A percentile compares a stretch with the other conserved stretches of the same genome.
These are phyloP conservation scores for Dasyornis broadbenti DNA, from an alignment of 2,113 vertebrate species.

Conservation along the genomic window DNA sequence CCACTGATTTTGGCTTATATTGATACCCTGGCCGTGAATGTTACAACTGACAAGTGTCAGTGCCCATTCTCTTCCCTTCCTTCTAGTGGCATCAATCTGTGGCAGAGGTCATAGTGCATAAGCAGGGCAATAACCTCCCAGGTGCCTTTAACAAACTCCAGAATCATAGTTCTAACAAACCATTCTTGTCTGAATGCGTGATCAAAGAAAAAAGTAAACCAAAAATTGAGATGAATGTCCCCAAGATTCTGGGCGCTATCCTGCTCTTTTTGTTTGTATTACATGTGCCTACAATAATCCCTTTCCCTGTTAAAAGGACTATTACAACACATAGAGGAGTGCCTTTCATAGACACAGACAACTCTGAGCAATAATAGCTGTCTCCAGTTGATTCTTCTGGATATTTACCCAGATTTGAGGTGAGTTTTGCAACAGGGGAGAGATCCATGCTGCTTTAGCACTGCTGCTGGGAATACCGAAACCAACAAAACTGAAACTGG, in stretches of 20 bases:
- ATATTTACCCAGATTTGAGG: neutral
- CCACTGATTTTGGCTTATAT: neutral
- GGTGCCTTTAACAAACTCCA: neutral
- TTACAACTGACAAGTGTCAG: neutral
- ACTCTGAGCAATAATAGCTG: neutral
- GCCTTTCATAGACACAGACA: neutral
- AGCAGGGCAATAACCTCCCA: neutral
- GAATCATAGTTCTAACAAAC: neutral
- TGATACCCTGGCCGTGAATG: neutral
- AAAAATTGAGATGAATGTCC: neutral
- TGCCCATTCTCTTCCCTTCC: neutral
- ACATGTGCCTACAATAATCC: neutral
- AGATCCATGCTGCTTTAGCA: neutral
- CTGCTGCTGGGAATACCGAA: neutral
- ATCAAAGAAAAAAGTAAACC: neutral
- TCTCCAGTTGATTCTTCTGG: neutral
- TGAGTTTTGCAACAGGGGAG: neutral
- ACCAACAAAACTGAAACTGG: neutral
- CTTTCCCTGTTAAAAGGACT: neutral
- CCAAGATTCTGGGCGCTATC: neutral
- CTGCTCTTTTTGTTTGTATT: neutral
- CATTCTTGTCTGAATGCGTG: neutral
- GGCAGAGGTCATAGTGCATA: neutral
- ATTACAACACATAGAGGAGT: neutral
- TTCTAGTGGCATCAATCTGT: neutral